Evolutionary conservation across 2,888 invertebrate genomes (phyloP).

Genomic region (Drosophila monieri): DNA sequence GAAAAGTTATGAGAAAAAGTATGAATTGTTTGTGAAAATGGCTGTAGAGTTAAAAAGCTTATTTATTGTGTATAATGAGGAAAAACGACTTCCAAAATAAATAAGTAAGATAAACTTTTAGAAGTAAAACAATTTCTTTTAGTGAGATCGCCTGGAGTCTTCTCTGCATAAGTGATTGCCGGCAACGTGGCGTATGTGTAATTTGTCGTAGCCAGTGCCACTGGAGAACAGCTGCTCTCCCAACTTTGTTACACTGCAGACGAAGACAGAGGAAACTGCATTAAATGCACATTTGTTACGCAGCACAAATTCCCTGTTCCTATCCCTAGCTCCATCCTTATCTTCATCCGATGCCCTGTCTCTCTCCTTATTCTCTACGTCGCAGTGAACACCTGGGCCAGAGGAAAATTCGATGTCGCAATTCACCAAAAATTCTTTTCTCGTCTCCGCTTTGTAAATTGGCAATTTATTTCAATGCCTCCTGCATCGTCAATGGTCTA

Average conservation of each 20-base stretch:
- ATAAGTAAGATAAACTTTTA: too few species aligned
- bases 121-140: neutral
- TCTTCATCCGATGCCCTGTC: neutral
- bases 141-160: constrained; percentile 11
- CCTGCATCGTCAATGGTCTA: constrained; percentile 49
- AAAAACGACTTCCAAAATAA: too few species aligned
- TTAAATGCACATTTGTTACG: constrained; percentile 72
- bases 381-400: constrained; percentile 42
- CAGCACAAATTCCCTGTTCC: constrained; percentile 36
- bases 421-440: constrained; percentile 37
- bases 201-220: constrained; percentile 62
- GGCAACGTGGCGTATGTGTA: constrained; percentile 69
- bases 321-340: neutral
- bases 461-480: constrained; percentile 68
- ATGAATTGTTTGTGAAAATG: too few species aligned
- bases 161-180: constrained; percentile 56
- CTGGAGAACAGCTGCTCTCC: constrained; percentile 38
- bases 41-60: too few species aligned
- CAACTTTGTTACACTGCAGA: constrained; percentile 42
- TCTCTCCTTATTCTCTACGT: constrained; percentile 1
- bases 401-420: constrained; percentile 46
- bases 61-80: too few species aligned
- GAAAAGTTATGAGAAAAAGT: neutral
- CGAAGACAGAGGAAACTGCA: constrained; percentile 45
- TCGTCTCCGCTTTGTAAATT: constrained; percentile 55